These are phyloP conservation scores for Protobothrops flavoviridis DNA, from an alignment of 2,113 vertebrate species.

Conservation along the genomic window DNA sequence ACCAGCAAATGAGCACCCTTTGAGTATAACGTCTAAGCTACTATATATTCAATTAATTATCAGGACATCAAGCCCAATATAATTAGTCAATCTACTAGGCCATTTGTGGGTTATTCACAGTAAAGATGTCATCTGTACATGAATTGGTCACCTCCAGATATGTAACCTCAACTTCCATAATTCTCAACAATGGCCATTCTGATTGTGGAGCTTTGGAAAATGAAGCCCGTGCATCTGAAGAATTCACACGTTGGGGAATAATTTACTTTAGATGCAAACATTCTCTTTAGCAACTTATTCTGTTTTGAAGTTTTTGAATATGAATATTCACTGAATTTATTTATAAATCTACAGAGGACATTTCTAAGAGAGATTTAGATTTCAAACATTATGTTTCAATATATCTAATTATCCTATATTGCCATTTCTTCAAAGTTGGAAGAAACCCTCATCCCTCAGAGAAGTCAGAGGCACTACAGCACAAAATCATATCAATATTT, in stretches of 20 bases:
- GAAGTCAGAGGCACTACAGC: not conserved
- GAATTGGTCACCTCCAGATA: not conserved
- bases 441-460: not conserved
- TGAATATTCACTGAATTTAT: not conserved
- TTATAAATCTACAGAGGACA: not conserved
- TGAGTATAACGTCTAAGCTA: not conserved
- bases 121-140: not conserved
- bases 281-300: not conserved
- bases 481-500: not conserved
- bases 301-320: not conserved
- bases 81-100: not conserved
- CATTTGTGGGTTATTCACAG: not conserved
- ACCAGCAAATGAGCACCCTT: not conserved
- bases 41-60: not conserved
- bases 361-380: not conserved
- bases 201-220: not conserved
- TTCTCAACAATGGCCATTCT: not conserved
- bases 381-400: not conserved
- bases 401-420: not conserved
- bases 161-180: not conserved
- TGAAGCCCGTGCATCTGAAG: not conserved
- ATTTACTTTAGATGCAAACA: not conserved
- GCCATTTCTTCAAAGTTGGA: not conserved
- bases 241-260: not conserved
- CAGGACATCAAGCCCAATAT: not conserved